Evolutionary conservation across 2,888 invertebrate genomes (phyloP).

Genomic region (Dorcus parallelipipedus): DNA sequence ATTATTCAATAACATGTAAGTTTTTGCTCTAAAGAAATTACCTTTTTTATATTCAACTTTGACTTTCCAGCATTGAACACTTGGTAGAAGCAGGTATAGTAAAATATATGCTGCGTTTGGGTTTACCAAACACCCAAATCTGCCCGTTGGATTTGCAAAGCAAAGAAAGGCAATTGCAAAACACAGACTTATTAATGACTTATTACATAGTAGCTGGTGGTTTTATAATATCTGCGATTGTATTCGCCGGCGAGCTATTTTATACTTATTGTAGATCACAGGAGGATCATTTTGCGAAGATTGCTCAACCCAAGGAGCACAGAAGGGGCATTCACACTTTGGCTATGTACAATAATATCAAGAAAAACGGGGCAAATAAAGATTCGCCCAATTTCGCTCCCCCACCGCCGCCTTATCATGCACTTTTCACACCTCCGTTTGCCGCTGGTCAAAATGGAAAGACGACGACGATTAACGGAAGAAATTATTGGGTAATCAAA

Average conservation of each 20-base stretch:
- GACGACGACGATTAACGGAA: conserved; percentile 65
- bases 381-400: conserved; percentile 20
- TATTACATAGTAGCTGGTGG: conserved; percentile 73
- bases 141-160: conserved; percentile 80
- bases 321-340: not conserved
- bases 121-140: conserved; percentile 71
- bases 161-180: conserved; percentile 72
- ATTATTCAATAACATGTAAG: conserved; percentile 70
- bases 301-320: not conserved
- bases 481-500: conserved; percentile 70
- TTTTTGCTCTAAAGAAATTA: conserved; percentile 12
- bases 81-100: conserved; percentile 76
- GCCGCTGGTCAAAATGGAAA: conserved; percentile 42
- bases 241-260: conserved; percentile 64
- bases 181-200: conserved; percentile 75
- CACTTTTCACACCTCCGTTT: conserved; percentile 52
- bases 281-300: not conserved
- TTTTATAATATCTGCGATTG: conserved; percentile 59
- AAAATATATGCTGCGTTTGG: conserved; percentile 59
- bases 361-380: not conserved
- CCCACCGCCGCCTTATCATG: conserved; percentile 67
- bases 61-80: conserved; percentile 57
- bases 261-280: conserved; percentile 4
- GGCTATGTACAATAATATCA: not conserved
- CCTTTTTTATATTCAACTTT: conserved; percentile 1